Evolutionary conservation across 2,113 vertebrate species (phyloP), one percentile per base, ranked within the genome.

Genomic region (Rhinichthys klamathensis): DNA sequence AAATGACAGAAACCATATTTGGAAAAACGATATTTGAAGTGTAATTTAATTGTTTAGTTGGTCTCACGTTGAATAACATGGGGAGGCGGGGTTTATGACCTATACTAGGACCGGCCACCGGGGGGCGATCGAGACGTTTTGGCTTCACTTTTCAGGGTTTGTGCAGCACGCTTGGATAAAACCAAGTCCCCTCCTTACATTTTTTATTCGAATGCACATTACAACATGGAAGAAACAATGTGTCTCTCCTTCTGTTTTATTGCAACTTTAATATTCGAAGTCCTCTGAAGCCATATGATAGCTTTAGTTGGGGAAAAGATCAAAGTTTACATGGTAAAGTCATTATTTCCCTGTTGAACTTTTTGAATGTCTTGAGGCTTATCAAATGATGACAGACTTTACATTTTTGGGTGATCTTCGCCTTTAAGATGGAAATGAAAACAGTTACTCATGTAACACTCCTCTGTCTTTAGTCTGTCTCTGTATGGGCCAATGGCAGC

Each of bases 401-500:
- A 15, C 4, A 46, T 27, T 15, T 74, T 49, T 75, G 15, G n/a
- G 44, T 54, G 46, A 51, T 27, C 25, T 76, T 27, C 9, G 6
- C 73, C 4, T 23, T 46, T 16, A 27, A 25, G 38, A 74, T 74
- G 3, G 11, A 74, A 49, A 74, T 74, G 72, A 46, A 46, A 49
- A 27, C 16, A 32, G 15, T 21, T 56, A 77, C 16, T 65, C 15
- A 67, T 74, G 5, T 35, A 23, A 49, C 60, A 74, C 65, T 60
- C 60, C 10, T 85, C n/a, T 73, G 60, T 63, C 77, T 90, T 23
- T 30, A 99, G 98, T 84, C 91, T 99, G 54, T 99, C 98, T 54
- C 74, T 99, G 6, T 98, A 96, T 21, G 98, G 98, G 13, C 98
- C 98, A 8, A 99, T 99, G 98, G 98, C 98, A 74, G 98, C 98